phyloP scores from a whole-genome alignment of 2,797 vertebrate species.

The Malacoctenus gilli region DNA sequence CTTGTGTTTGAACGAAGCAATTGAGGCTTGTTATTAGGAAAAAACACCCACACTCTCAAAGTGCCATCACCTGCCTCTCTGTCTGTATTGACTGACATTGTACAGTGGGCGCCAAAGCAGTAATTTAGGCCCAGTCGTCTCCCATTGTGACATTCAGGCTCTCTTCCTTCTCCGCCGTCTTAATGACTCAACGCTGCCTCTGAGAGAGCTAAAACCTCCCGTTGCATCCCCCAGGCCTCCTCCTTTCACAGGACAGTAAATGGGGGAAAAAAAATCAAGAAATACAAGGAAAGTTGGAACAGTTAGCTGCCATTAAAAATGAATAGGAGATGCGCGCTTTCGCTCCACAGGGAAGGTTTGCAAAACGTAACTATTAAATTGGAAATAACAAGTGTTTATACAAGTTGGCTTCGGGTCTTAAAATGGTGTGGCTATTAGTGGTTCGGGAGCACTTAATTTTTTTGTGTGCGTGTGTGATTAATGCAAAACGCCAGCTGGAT shows the following conservation, averaged over 20 bases:
- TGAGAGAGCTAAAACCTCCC: conserved; percentile 18
- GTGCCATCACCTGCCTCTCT: conserved; percentile 61
- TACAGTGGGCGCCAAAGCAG: conserved; percentile 58
- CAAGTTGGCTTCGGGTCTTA: conserved; percentile 4
- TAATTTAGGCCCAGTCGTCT: conserved; percentile 51
- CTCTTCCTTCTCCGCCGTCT: conserved; percentile 49
- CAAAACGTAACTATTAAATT: conserved; percentile 18
- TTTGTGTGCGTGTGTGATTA: background rate
- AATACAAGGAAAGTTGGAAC: conserved; percentile 17
- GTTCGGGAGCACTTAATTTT: background rate
- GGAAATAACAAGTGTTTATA: conserved; percentile 7
- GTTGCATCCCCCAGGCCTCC: conserved; percentile 7
- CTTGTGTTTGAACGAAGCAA: conserved; percentile 35
- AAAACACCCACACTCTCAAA: conserved; percentile 13
- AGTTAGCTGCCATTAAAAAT: conserved; percentile 31
- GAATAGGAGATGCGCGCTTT: conserved; percentile 1
- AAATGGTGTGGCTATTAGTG: background rate
- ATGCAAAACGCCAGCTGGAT: background rate
- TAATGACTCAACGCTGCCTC: conserved; percentile 54
- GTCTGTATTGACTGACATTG: conserved; percentile 54
- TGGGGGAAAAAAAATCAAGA: too few species aligned
- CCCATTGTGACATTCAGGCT: conserved; percentile 56
- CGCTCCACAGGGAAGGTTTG: conserved; percentile 4
- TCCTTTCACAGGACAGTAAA: conserved; percentile 37
- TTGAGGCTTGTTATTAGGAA: conserved; percentile 43